These are phyloP conservation scores for Sweltsa coloradensis DNA, from an alignment of 1,140 invertebrate genomes.

Conservation along the genomic window DNA sequence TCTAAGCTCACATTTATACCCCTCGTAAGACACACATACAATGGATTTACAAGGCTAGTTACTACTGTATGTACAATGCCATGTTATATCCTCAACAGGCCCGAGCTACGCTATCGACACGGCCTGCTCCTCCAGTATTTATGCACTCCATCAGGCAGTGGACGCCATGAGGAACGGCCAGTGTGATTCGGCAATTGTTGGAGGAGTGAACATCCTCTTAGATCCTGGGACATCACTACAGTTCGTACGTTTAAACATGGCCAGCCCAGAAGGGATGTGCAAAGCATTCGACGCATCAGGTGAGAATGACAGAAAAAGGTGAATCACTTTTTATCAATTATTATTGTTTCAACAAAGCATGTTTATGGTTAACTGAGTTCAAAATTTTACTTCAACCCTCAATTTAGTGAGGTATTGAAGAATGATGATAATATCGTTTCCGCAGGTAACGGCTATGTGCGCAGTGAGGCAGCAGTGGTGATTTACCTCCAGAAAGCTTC, in stretches of 20 bases:
- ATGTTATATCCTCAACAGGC: no score
- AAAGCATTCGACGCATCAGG: not conserved
- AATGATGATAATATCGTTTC: not conserved
- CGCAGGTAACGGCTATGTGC: conserved; percentile 41
- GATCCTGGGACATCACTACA: conserved; percentile 49
- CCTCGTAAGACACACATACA: no score
- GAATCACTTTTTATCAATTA: not conserved
- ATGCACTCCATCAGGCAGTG: conserved; percentile 32
- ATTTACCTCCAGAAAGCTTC: conserved; percentile 37
- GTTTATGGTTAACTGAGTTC: not conserved
- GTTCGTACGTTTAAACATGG: conserved; percentile 39
- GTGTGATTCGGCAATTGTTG: conserved; percentile 45
- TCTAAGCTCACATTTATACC: no score
- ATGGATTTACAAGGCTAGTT: no score
- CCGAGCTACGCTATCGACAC: conserved; percentile 32
- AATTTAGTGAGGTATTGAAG: not conserved
- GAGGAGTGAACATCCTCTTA: conserved; percentile 44
- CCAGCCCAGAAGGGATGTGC: conserved; percentile 44
- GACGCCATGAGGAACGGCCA: conserved; percentile 34
- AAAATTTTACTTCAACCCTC: not conserved
- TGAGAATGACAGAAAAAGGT: not conserved
- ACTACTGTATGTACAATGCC: no score
- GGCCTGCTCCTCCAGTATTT: conserved; percentile 25
- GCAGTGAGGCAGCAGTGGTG: conserved; percentile 41
- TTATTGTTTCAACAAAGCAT: not conserved